phyloP scores from a whole-genome alignment of 2,797 vertebrate species.

The Garrulus glandarius region DNA sequence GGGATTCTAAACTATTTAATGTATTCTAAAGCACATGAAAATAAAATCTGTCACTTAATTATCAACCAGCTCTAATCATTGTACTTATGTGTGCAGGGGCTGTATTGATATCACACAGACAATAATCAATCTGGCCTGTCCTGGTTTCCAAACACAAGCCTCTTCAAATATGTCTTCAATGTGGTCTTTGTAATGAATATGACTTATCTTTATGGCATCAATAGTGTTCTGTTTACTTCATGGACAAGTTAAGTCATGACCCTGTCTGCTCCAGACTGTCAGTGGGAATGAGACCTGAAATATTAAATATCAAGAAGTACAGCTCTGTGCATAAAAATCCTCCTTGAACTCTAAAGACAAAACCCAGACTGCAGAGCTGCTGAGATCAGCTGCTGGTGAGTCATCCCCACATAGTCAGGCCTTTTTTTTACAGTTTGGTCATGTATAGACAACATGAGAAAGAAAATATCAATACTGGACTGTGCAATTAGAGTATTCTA shows the following conservation, averaged over 20 bases:
- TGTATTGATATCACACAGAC: background rate
- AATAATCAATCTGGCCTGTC: background rate
- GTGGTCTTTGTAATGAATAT: conserved; percentile 41
- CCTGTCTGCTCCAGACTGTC: conserved; percentile 3
- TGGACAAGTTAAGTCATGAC: conserved; percentile 36
- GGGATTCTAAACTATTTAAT: background rate
- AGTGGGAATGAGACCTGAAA: conserved; percentile 21
- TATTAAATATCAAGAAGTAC: conserved; percentile 38
- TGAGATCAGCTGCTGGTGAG: conserved; percentile 24
- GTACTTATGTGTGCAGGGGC: background rate
- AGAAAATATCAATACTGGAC: background rate
- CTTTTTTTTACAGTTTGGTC: background rate
- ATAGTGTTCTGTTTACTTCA: background rate
- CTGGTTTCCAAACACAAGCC: background rate
- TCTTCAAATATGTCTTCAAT: background rate
- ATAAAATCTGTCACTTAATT: background rate
- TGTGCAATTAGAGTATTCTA: background rate
- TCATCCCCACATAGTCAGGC: background rate
- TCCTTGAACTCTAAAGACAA: background rate
- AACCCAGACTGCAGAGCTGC: background rate
- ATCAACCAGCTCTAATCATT: background rate
- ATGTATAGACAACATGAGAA: background rate
- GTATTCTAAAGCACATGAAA: background rate
- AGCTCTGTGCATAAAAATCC: background rate
- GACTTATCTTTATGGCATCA: conserved; percentile 50